phyloP scores from a whole-genome alignment of 2,797 vertebrate genomes.

The Acanthopagrus latus region DNA sequence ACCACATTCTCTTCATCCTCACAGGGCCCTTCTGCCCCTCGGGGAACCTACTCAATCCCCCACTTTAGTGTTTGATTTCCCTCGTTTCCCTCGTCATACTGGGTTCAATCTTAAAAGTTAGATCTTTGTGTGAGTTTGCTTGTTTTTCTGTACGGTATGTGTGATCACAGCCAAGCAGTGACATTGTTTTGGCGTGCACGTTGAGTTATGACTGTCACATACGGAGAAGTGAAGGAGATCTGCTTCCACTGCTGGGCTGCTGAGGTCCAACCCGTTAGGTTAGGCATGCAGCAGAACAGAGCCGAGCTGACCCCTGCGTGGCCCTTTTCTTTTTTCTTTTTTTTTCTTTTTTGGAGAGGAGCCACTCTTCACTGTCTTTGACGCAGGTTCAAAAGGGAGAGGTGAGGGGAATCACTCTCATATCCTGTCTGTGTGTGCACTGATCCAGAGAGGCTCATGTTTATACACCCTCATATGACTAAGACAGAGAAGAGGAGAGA shows the following conservation, averaged over 20 bases:
- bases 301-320: constrained; percentile 44
- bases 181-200: constrained; percentile 12
- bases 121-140: constrained; percentile 4
- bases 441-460: constrained; percentile 69
- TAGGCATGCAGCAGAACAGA: constrained; percentile 37
- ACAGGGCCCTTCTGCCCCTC: constrained; percentile 3
- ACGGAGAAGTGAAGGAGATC: constrained; percentile 13
- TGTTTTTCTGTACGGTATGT: constrained; percentile 1
- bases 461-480: constrained; percentile 65
- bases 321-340: constrained; percentile 21
- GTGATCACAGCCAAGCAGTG: background rate
- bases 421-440: constrained; percentile 69
- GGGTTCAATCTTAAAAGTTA: constrained; percentile 43
- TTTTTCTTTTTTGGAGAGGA: constrained; percentile 36
- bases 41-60: constrained; percentile 19
- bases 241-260: constrained; percentile 43
- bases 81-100: constrained; percentile 35
- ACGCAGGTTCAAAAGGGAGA: constrained; percentile 61
- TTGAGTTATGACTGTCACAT: constrained; percentile 21
- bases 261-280: constrained; percentile 30
- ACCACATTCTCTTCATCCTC: background rate
- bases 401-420: constrained; percentile 68
- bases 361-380: constrained; percentile 52
- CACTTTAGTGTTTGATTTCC: constrained; percentile 46
- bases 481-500: constrained; percentile 30